Evolutionary conservation across 2,113 vertebrate genomes (phyloP).

Genomic region (Chlamydotis undulata): DNA sequence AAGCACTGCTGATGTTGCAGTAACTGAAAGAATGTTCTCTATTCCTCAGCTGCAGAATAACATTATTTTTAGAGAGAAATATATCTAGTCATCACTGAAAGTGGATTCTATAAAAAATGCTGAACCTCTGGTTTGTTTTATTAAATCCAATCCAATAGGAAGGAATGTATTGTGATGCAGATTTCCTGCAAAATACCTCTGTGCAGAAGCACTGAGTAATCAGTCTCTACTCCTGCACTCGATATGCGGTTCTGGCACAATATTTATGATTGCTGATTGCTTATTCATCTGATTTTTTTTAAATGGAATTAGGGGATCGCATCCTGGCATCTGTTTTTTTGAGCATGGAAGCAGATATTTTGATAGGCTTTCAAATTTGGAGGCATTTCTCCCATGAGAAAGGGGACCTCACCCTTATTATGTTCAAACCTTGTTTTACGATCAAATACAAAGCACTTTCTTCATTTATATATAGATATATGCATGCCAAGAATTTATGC

Average conservation of each 20-base stretch:
- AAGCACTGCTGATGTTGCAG: slow-evolving; percentile 20
- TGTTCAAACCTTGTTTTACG: background rate
- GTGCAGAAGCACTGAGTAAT: slow-evolving; percentile 34
- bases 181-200: slow-evolving; percentile 39
- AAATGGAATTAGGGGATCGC: background rate
- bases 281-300: slow-evolving; percentile 42
- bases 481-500: background rate
- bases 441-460: background rate
- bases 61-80: slow-evolving; percentile 44
- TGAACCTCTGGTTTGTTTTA: slow-evolving; percentile 34
- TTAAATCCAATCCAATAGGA: slow-evolving; percentile 29
- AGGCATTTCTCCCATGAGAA: background rate
- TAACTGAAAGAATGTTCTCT: background rate
- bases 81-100: slow-evolving; percentile 1
- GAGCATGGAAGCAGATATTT: background rate
- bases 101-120: slow-evolving; percentile 12
- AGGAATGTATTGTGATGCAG: slow-evolving; percentile 30
- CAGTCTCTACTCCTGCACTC: background rate
- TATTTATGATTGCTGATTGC: slow-evolving; percentile 52
- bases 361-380: background rate
- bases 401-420: background rate
- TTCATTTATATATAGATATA: background rate
- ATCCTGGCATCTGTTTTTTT: background rate
- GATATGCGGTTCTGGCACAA: background rate
- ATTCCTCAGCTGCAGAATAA: slow-evolving; percentile 6